Conservation (phyloP, 2,113 vertebrate genomes). For the Austrofundulus limnaeus region DNA sequence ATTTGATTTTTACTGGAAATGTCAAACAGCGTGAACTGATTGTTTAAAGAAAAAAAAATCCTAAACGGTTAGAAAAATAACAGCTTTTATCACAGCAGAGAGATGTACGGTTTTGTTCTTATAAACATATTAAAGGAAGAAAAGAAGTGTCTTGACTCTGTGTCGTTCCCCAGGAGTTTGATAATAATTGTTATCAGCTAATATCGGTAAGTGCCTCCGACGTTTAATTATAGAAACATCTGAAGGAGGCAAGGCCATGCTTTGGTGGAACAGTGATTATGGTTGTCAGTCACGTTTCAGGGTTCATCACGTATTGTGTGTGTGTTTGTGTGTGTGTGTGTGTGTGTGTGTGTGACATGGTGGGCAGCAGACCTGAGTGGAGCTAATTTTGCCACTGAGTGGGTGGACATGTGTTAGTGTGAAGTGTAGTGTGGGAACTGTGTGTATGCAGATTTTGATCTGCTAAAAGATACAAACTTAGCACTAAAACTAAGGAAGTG, state of each 20-base stretch:
- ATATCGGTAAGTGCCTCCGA: constrained; percentile 41
- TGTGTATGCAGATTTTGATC: no score
- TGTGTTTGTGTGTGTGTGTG: constrained; percentile 30
- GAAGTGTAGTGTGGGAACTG: constrained; percentile 38
- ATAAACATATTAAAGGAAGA: constrained; percentile 1
- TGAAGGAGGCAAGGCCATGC: constrained; percentile 25
- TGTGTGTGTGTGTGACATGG: constrained; percentile 29
- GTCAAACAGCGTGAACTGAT: background rate
- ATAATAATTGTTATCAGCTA: constrained; percentile 17
- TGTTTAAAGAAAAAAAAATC: background rate
- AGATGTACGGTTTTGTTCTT: background rate
- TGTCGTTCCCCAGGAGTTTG: constrained; percentile 10
- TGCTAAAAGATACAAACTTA: no score
- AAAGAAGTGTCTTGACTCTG: background rate
- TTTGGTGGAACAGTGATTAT: constrained; percentile 43
- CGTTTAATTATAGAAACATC: constrained; percentile 25
- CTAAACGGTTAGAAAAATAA: background rate
- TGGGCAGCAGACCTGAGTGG: constrained; percentile 54
- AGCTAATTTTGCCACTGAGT: constrained; percentile 67
- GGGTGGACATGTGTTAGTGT: constrained; percentile 61
- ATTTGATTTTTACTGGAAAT: background rate
- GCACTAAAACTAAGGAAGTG: no score
- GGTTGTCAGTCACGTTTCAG: constrained; percentile 34
- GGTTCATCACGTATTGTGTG: constrained; percentile 17
- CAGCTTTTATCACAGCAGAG: background rate